These are phyloP conservation scores for Oncorhynchus clarkii DNA, from an alignment of 2,113 vertebrate genomes.

Conservation along the genomic window DNA sequence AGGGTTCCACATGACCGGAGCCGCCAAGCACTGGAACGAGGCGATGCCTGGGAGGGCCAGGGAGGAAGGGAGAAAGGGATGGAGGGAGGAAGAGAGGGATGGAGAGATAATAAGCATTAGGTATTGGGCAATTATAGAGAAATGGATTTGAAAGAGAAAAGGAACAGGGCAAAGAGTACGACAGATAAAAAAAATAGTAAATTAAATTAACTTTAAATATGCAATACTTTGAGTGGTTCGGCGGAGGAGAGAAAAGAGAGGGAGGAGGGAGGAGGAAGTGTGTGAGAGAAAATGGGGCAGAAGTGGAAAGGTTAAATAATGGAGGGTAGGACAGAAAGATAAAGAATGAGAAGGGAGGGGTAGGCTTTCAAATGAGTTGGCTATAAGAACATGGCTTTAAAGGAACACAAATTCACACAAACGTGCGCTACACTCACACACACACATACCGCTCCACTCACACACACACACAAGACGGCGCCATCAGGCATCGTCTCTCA, in stretches of 20 bases:
- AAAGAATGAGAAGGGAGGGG: conserved; percentile 8
- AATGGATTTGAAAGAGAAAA: conserved; percentile 23
- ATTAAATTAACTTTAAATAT: conserved; percentile 55
- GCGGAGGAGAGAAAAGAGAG: conserved; percentile 21
- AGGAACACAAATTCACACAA: conserved; percentile 9
- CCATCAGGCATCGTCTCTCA: conserved; percentile 40
- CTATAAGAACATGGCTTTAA: conserved; percentile 34
- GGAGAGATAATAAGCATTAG: conserved; percentile 56
- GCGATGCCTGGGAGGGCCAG: conserved; percentile 81
- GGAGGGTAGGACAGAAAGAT: conserved; percentile 24
- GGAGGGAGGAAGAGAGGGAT: too few relatives aligned
- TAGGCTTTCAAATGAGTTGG: conserved; percentile 23
- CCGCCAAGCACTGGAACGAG: conserved; percentile 85
- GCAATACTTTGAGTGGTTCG: conserved; percentile 46
- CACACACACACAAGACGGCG: conserved; percentile 34
- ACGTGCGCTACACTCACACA: background rate
- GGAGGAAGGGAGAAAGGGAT: background rate
- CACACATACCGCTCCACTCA: conserved; percentile 22
- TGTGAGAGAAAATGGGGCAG: conserved; percentile 46
- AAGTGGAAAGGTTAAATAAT: conserved; percentile 53
- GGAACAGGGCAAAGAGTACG: conserved; percentile 14
- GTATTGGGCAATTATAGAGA: conserved; percentile 52
- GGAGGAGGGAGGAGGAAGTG: conserved; percentile 21
- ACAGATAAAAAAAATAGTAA: conserved; percentile 35
- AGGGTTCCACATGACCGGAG: conserved; percentile 87